Evolutionary conservation across 2,113 vertebrate species (phyloP).

Genomic region (Vimba vimba): DNA sequence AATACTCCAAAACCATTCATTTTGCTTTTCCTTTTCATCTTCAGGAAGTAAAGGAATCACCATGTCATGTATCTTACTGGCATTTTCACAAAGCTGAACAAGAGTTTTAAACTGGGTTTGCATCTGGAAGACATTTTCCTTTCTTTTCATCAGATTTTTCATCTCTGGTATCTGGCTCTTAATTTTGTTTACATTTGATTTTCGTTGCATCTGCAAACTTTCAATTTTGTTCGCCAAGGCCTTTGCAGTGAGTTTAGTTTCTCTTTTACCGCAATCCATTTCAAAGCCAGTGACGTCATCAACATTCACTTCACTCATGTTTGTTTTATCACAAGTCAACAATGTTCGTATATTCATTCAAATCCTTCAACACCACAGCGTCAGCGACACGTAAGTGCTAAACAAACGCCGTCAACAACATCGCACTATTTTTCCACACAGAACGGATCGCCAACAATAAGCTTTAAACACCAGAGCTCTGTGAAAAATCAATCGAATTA

Average conservation of each 20-base stretch:
- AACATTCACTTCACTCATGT: not conserved
- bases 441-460: not conserved
- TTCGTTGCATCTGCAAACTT: not conserved
- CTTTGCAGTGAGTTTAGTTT: conserved; percentile 31
- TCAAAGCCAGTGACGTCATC: not conserved
- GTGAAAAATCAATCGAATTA: not conserved
- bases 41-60: conserved; percentile 15
- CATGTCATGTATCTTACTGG: not conserved
- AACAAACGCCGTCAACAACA: not conserved
- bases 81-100: conserved; percentile 16
- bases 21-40: conserved; percentile 15
- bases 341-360: not conserved
- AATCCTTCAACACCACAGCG: too few relatives aligned
- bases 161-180: conserved; percentile 4
- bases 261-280: not conserved
- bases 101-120: not conserved
- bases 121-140: not conserved
- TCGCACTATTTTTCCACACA: not conserved
- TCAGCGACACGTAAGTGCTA: not conserved
- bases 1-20: conserved; percentile 30
- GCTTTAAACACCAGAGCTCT: not conserved
- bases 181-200: conserved; percentile 1
- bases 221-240: not conserved
- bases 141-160: not conserved
- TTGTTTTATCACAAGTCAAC: not conserved